Evolutionary conservation across 2,888 invertebrate genomes (phyloP).

Genomic region (Heliconius hortense): DNA sequence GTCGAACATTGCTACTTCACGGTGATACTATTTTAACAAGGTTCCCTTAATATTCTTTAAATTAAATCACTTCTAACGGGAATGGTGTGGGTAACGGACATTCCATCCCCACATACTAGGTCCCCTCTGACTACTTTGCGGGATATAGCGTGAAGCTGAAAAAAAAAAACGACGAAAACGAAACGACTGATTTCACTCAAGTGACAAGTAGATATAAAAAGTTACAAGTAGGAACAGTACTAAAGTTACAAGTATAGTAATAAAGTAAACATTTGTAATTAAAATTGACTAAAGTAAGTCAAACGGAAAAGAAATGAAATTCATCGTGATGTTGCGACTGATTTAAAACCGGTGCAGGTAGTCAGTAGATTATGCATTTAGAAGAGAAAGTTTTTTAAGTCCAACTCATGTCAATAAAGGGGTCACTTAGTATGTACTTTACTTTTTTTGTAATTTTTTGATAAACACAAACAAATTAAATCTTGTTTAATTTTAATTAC

Average conservation of each 20-base stretch:
- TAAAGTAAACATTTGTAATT: background rate
- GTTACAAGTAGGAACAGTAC: too few relatives aligned
- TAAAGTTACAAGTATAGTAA: background rate
- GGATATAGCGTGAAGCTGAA: too few relatives aligned
- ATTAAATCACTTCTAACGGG: too few relatives aligned
- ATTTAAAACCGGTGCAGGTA: slow-evolving; percentile 43
- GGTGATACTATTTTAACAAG: too few relatives aligned
- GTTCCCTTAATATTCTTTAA: too few relatives aligned
- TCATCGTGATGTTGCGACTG: slow-evolving; percentile 37
- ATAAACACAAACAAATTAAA: background rate
- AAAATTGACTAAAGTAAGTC: slow-evolving; percentile 30
- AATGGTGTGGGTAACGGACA: too few relatives aligned
- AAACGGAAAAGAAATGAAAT: slow-evolving; percentile 35
- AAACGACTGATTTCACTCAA: too few relatives aligned
- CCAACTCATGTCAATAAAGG: slow-evolving; percentile 38
- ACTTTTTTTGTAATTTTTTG: background rate
- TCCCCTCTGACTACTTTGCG: too few relatives aligned
- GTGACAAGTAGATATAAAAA: too few relatives aligned
- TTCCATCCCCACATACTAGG: too few relatives aligned
- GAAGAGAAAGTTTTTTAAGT: slow-evolving; percentile 40
- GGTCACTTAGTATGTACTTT: slow-evolving; percentile 31
- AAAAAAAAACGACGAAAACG: too few relatives aligned
- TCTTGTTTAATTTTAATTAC: background rate
- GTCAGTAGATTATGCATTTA: slow-evolving; percentile 41
- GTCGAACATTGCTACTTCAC: too few relatives aligned